A percentile compares a stretch with the other conserved stretches of the same genome.
phyloP scores from a whole-genome alignment of 2,888 invertebrate genomes.

The Macrophya annulata region DNA sequence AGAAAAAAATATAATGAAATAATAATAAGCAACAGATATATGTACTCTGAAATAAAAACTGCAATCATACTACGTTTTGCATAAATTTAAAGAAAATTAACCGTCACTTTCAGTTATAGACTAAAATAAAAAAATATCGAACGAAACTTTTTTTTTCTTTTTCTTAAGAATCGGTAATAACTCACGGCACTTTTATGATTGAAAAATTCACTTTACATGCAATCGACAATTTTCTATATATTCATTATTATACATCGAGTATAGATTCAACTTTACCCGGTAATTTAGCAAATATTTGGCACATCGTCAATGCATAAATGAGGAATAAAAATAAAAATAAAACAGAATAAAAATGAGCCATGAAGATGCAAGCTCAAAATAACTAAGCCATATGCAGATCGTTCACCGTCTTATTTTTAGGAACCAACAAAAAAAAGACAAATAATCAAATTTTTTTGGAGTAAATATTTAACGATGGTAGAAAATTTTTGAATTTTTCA shows the following conservation, averaged over 20 bases:
- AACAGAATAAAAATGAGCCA: neutral
- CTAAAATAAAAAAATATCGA: neutral
- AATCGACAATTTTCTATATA: neutral
- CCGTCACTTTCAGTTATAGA: neutral
- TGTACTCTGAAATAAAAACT: neutral
- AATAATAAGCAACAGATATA: neutral
- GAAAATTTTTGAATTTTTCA: neutral
- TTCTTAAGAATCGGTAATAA: neutral
- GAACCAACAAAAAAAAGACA: neutral
- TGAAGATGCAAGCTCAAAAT: slow-evolving; percentile 31
- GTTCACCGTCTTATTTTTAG: neutral
- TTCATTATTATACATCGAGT: neutral
- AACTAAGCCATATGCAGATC: neutral
- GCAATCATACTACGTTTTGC: neutral
- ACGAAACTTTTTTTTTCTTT: neutral
- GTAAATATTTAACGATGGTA: neutral
- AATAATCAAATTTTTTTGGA: neutral
- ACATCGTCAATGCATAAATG: slow-evolving; percentile 8
- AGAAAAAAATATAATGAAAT: no score
- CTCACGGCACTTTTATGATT: slow-evolving; percentile 22
- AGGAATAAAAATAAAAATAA: no score
- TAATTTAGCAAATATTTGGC: slow-evolving; percentile 29
- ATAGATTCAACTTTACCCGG: neutral
- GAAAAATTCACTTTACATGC: neutral
- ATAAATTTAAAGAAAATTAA: neutral